Percentiles rank a stretch among this genome's conserved stretches.
Evolutionary conservation across 1,140 invertebrate genomes (phyloP).

Genomic region (Lineus longissimus): DNA sequence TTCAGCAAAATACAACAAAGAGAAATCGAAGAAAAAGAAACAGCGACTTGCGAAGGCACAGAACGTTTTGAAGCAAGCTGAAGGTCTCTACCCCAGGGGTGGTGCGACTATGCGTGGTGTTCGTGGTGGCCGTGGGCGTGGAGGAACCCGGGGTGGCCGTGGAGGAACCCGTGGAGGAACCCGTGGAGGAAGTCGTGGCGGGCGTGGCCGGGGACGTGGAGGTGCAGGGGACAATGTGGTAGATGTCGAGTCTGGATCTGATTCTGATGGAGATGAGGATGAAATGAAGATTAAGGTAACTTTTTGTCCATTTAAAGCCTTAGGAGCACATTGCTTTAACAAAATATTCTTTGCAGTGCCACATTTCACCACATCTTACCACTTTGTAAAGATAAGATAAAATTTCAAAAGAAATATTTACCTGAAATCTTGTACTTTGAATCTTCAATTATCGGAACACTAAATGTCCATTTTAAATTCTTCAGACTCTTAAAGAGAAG

Average conservation of each 20-base stretch:
- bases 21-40: conserved; percentile 47
- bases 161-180: conserved; percentile 9
- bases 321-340: too few relatives aligned
- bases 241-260: conserved; percentile 24
- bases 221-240: too few relatives aligned
- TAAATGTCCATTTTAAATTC: too few relatives aligned
- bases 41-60: conserved; percentile 28
- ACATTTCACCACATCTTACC: too few relatives aligned
- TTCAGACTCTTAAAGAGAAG: conserved; percentile 30
- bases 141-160: neutral
- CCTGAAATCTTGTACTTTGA: too few relatives aligned
- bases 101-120: neutral
- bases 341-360: too few relatives aligned
- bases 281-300: conserved; percentile 14
- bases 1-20: conserved; percentile 54
- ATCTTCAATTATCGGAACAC: too few relatives aligned
- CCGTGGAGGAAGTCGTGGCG: neutral
- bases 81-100: neutral
- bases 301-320: neutral
- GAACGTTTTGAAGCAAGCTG: conserved; percentile 5
- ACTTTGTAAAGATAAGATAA: too few relatives aligned
- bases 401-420: too few relatives aligned
- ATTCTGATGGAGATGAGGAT: conserved; percentile 24
- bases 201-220: conserved; percentile 6
- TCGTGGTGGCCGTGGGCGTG: neutral